phyloP scores from a whole-genome alignment of 2,113 vertebrate species.

The Himantopus leucocephalus region DNA sequence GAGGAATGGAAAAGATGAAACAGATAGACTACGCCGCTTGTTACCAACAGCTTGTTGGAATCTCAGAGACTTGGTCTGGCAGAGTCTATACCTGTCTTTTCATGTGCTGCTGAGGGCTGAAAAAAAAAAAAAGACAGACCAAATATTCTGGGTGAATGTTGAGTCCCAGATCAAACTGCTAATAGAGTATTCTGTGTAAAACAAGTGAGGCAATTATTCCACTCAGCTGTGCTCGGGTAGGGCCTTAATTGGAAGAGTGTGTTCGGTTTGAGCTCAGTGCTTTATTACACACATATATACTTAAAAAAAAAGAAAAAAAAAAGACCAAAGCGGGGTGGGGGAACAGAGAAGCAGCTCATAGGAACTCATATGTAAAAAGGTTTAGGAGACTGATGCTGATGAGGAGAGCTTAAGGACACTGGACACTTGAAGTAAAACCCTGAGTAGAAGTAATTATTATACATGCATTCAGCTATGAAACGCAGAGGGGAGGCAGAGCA shows the following conservation, averaged over 20 bases:
- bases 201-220: conserved; percentile 66
- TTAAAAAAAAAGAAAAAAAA: background rate
- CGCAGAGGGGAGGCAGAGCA: background rate
- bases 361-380: background rate
- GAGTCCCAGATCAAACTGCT: conserved; percentile 54
- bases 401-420: background rate
- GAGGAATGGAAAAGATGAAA: conserved; percentile 53
- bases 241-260: conserved; percentile 67
- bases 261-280: conserved; percentile 58
- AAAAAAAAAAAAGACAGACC: background rate
- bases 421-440: background rate
- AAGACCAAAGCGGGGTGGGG: background rate
- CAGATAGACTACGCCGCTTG: background rate
- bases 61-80: background rate
- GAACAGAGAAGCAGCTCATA: conserved; percentile 27
- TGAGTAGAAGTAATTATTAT: background rate
- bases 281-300: conserved; percentile 49
- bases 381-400: conserved; percentile 13
- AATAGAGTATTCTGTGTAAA: conserved; percentile 70
- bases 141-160: conserved; percentile 19
- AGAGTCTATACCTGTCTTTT: background rate
- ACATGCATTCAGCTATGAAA: background rate
- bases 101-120: background rate
- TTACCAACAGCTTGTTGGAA: background rate
- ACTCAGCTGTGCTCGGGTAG: conserved; percentile 54